Conservation (phyloP, 2,797 vertebrate species). For the Pagetopsis macropterus region DNA sequence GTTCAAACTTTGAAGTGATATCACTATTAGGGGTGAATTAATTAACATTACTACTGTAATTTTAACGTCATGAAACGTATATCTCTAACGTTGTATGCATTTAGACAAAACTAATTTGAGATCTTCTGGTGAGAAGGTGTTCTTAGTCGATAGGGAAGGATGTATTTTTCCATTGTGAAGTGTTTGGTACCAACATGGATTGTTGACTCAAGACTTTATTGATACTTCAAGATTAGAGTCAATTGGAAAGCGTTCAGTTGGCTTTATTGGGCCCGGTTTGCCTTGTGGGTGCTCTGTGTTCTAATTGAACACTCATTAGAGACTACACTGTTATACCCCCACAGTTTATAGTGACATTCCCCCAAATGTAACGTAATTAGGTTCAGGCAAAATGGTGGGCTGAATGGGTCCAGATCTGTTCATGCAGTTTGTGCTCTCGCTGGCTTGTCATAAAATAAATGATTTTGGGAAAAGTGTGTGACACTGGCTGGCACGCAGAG, state of each 20-base stretch:
- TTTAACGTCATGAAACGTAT: neutral
- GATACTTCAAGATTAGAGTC: conserved; percentile 61
- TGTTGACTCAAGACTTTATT: conserved; percentile 54
- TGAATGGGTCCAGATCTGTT: conserved; percentile 72
- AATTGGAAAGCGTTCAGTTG: conserved; percentile 67
- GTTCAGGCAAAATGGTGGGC: conserved; percentile 65
- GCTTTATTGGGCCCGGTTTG: conserved; percentile 63
- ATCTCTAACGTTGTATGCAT: neutral
- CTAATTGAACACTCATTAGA: conserved; percentile 81
- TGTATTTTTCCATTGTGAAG: conserved; percentile 27
- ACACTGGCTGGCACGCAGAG: conserved; percentile 76
- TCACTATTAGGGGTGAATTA: too few species aligned
- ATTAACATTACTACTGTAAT: too few species aligned
- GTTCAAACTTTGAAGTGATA: too few species aligned
- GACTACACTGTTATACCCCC: conserved; percentile 72
- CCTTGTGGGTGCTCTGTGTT: conserved; percentile 77
- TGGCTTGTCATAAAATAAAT: conserved; percentile 75
- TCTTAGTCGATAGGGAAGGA: conserved; percentile 18
- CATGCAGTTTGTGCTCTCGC: conserved; percentile 64
- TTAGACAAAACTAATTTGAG: neutral
- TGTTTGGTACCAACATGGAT: conserved; percentile 35
- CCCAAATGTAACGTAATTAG: conserved; percentile 77
- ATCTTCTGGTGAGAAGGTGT: conserved; percentile 17
- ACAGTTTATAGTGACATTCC: conserved; percentile 79
- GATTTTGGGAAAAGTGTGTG: conserved; percentile 73